Percentiles rank a stretch among this genome's conserved stretches.
These are phyloP conservation scores for Gambusia yucatana DNA, from an alignment of 2,797 vertebrate genomes.

Conservation along the genomic window DNA sequence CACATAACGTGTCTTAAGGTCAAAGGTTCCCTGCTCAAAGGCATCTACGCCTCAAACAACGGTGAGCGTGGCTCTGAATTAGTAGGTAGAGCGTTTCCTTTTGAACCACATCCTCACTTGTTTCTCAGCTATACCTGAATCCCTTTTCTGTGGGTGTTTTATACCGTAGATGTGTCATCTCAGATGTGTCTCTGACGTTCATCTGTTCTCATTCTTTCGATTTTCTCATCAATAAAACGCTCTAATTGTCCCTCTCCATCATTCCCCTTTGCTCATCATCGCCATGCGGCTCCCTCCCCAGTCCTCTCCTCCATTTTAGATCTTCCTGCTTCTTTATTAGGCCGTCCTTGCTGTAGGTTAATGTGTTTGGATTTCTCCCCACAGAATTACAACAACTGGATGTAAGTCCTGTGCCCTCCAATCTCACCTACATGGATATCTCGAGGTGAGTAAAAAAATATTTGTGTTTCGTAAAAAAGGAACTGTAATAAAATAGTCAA, in stretches of 20 bases:
- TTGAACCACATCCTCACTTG: not conserved
- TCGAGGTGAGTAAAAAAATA: constrained; percentile 86
- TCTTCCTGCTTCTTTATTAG: constrained; percentile 49
- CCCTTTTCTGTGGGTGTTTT: not conserved
- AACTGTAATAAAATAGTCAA: not conserved
- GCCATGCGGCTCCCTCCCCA: not conserved
- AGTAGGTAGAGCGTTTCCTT: not conserved
- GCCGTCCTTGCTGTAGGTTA: constrained; percentile 67
- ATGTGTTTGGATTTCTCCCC: constrained; percentile 61
- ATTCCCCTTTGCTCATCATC: constrained; percentile 31
- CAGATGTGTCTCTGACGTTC: not conserved
- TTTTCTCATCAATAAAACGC: constrained; percentile 39
- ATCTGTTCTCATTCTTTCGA: constrained; percentile 6
- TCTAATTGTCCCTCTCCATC: constrained; percentile 41
- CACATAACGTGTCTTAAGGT: constrained; percentile 84
- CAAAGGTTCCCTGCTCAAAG: constrained; percentile 90
- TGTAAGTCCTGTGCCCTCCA: constrained; percentile 90
- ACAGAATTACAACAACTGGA: constrained; percentile 91
- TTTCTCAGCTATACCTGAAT: constrained; percentile 4
- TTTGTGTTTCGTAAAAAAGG: constrained; percentile 10
- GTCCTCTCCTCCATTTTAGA: constrained; percentile 38
- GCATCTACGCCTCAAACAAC: constrained; percentile 89
- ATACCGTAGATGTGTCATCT: constrained; percentile 2
- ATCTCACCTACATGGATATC: constrained; percentile 92
- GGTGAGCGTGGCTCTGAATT: constrained; percentile 76